These are phyloP conservation scores for Ladona fulva DNA, from an alignment of 1,140 invertebrate species.

Conservation along the genomic window DNA sequence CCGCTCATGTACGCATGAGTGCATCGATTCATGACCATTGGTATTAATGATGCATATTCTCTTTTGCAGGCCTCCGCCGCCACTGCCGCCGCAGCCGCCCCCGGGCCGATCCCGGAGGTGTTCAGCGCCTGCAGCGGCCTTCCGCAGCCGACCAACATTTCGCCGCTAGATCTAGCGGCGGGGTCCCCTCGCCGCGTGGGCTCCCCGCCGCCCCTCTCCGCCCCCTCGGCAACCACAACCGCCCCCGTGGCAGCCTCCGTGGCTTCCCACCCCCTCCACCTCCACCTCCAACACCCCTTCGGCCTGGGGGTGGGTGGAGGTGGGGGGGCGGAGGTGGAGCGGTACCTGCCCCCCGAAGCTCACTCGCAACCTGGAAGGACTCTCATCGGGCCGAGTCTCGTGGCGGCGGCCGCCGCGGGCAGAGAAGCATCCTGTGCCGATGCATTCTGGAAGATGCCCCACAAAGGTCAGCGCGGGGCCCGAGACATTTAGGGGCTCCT, in stretches of 20 bases:
- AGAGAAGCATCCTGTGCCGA: constrained; percentile 45
- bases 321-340: neutral
- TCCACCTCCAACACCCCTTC: neutral
- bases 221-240: neutral
- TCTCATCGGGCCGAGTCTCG: constrained; percentile 44
- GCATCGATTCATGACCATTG: too few species aligned
- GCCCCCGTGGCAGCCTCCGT: constrained; percentile 2
- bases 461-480: constrained; percentile 48
- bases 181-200: neutral
- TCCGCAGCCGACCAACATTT: constrained; percentile 2
- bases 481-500: neutral
- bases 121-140: constrained; percentile 4
- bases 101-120: neutral
- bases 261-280: neutral
- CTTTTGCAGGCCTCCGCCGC: neutral
- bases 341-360: neutral
- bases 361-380: constrained; percentile 42
- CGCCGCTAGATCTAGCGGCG: neutral
- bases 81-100: neutral
- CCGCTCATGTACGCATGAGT: too few species aligned
- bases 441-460: constrained; percentile 59
- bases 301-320: neutral
- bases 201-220: constrained; percentile 1
- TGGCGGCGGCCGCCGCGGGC: constrained; percentile 29
- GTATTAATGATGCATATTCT: too few species aligned